Conservation (phyloP, 2,888 invertebrate genomes). For the Tenthredo amoena region DNA sequence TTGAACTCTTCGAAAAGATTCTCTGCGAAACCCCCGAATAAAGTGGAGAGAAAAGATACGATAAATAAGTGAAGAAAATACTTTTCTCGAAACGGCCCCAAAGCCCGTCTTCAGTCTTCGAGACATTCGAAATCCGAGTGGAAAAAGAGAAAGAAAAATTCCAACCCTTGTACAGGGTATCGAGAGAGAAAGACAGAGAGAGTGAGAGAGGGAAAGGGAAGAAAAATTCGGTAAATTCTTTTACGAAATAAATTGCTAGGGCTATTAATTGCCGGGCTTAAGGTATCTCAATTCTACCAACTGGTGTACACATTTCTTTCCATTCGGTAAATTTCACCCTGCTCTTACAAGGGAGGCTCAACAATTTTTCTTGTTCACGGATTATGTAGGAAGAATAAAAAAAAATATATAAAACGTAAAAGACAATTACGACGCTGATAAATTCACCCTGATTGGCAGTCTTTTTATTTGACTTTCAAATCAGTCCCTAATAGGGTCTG, state of each 20-base stretch:
- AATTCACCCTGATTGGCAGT: slow-evolving; percentile 30
- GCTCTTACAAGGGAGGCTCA: neutral
- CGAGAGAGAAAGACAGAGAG: neutral
- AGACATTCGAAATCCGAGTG: neutral
- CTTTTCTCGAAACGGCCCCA: neutral
- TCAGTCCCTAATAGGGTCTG: slow-evolving; percentile 19
- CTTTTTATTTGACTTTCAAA: slow-evolving; percentile 37
- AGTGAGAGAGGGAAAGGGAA: too few species aligned
- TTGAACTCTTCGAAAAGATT: neutral
- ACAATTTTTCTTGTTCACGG: neutral
- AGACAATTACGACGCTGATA: slow-evolving; percentile 7
- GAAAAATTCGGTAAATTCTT: neutral
- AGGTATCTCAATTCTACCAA: neutral
- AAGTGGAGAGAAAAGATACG: neutral
- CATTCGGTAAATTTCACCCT: neutral
- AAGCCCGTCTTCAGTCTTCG: neutral
- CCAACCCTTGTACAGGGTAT: neutral
- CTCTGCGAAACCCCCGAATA: neutral
- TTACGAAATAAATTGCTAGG: neutral
- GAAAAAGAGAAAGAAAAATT: neutral
- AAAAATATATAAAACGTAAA: slow-evolving; percentile 57
- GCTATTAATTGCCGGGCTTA: slow-evolving; percentile 17
- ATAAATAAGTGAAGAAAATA: neutral
- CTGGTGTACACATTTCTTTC: neutral
- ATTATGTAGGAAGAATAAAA: slow-evolving; percentile 11